Base-by-base conservation (phyloP, 2,797 vertebrate species). In the Diceros bicornis region DNA sequence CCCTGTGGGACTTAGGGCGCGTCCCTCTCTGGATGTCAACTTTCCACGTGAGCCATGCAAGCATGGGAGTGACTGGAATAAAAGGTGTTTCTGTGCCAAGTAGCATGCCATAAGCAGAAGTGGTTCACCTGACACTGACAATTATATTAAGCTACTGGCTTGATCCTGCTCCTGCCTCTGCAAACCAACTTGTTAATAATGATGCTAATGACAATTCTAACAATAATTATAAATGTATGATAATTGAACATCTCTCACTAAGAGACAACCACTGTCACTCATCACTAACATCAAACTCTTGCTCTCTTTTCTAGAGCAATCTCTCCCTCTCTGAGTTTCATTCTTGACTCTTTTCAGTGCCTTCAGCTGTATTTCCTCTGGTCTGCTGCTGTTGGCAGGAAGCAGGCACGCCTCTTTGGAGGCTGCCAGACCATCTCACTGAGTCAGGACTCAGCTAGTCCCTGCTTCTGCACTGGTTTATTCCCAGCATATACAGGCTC, bases 141-240 rank as follows among this genome's bases (percentile, higher is more conserved):
- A 64, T 85, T 93, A 79, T 32, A 91, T 61, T 71, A 79, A 87
- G 50, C 61, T 94, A 87, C 75, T 66, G 61, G 68, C 14, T 79
- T 21, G 41, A 86, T 69, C n/a, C 52, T 93, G 69, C 47, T 66
- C 66, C 57, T 89, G 6, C 59, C 61, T 91, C 83, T 77, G 61
- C 6, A 94, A 92, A 83, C 29, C 50, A 91, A 75, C 52, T 59
- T 94, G 41, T 69, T 95, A 83, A 55, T 75, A 84, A 77, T 86
- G 85, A 55, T 27, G 66, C 61, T 83, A 64, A 91, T 82, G 50
- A 41, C 34, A 86, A 91, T 84, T 75, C 72, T 78, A 72, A 77
- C 93, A 66, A 81, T 68, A 78, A 85, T 68, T 61, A 91, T 52
- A 52, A 61, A 83, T 66, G 9, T 18, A 44, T 59, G 41, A 50